phyloP scores from a whole-genome alignment of 2,888 invertebrate species.

The Amphipoea lucens region DNA sequence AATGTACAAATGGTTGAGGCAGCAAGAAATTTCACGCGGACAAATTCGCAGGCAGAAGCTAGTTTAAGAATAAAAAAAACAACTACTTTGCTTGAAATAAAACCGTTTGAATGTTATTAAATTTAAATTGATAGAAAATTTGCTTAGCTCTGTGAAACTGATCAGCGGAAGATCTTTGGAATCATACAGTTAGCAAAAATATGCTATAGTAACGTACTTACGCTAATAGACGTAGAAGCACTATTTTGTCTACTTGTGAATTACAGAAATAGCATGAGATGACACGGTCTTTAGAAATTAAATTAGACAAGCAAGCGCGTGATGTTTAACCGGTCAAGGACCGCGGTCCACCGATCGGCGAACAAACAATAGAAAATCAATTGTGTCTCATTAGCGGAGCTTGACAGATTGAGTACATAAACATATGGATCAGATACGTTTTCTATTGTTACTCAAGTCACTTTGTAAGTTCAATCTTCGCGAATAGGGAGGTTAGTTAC shows the following conservation, averaged over 20 bases:
- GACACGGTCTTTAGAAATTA: neutral
- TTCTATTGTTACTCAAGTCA: neutral
- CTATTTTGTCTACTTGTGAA: neutral
- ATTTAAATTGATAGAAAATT: neutral
- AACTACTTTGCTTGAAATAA: neutral
- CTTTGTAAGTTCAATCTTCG: constrained; percentile 1
- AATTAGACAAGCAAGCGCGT: constrained; percentile 12
- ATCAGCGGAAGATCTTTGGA: neutral
- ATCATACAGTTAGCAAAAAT: neutral
- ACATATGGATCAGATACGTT: neutral
- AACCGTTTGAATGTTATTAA: neutral
- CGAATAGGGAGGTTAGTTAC: neutral
- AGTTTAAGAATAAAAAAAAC: too few species aligned
- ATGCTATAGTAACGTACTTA: neutral
- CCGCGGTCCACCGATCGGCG: too few species aligned
- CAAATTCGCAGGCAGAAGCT: neutral
- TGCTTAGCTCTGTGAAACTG: neutral
- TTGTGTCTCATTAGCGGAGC: too few species aligned
- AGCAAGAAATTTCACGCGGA: neutral
- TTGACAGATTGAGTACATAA: too few species aligned
- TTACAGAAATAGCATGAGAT: neutral
- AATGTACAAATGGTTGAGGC: neutral
- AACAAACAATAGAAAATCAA: too few species aligned
- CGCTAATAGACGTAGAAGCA: neutral
- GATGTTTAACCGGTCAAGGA: too few species aligned